A percentile compares a stretch with the other conserved stretches of the same genome.
Conservation (phyloP, 2,113 vertebrate genomes). For the Dolichotis patagonum region DNA sequence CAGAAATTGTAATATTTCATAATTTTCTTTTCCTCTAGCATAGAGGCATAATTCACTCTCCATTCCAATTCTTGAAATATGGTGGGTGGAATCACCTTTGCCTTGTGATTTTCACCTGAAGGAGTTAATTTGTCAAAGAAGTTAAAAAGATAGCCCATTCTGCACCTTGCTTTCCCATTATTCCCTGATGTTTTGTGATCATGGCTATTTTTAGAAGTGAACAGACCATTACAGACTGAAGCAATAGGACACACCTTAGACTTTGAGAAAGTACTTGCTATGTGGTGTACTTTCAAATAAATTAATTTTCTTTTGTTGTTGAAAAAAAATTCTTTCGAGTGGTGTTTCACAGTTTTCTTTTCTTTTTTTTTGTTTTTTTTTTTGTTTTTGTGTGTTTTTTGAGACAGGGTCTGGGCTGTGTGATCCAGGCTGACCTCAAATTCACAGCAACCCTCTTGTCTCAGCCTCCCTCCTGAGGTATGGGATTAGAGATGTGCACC, state of each 20-base stretch:
- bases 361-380: too few species aligned
- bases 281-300: neutral
- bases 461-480: neutral
- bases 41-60: neutral
- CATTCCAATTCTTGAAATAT: neutral
- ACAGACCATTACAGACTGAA: neutral
- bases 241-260: neutral
- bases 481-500: neutral
- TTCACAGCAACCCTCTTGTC: neutral
- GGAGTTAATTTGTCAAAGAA: neutral
- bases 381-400: neutral
- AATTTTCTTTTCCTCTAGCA: neutral
- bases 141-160: neutral
- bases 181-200: neutral
- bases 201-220: slow-evolving; percentile 29
- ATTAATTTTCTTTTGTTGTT: neutral
- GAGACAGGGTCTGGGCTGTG: neutral
- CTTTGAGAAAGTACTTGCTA: neutral
- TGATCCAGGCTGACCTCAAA: neutral
- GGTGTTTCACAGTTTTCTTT: neutral
- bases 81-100: neutral
- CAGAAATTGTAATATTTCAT: neutral
- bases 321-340: neutral
- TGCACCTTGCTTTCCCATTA: neutral
- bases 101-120: neutral